Evolutionary conservation across 2,888 invertebrate species (phyloP).

Genomic region (Julus scanicus): DNA sequence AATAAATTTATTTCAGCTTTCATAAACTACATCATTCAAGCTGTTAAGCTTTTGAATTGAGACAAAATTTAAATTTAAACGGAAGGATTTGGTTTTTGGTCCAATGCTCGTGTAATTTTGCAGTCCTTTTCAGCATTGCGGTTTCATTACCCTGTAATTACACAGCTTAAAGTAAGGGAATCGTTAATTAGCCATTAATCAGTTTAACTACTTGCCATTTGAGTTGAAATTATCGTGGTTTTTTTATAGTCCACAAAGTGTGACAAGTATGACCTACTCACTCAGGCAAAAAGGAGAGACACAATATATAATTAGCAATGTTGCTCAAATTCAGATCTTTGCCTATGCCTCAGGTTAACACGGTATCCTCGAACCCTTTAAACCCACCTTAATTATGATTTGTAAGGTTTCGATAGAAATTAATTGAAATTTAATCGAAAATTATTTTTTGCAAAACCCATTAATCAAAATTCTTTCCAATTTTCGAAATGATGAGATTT

Average conservation of each 20-base stretch:
- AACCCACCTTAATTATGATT: background rate
- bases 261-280: slow-evolving; percentile 40
- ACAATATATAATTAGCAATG: background rate
- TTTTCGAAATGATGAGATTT: no score
- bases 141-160: background rate
- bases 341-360: slow-evolving; percentile 40
- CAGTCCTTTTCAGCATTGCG: background rate
- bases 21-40: background rate
- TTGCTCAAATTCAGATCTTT: slow-evolving; percentile 13
- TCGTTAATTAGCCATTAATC: background rate
- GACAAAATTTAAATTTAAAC: no score
- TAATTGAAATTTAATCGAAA: no score
- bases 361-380: background rate
- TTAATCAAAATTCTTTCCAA: no score
- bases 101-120: background rate
- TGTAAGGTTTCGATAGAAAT: background rate
- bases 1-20: no score
- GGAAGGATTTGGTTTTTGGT: no score
- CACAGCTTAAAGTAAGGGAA: background rate
- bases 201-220: background rate
- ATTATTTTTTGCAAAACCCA: no score
- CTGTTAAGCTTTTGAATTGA: no score
- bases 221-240: background rate
- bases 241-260: slow-evolving; percentile 10
- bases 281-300: background rate